Evolutionary conservation across 37 sponge, comb jelly and placozoan genomes (phyloP), one percentile per base, ranked within the genome.

Genomic region (Geodia barretti): DNA sequence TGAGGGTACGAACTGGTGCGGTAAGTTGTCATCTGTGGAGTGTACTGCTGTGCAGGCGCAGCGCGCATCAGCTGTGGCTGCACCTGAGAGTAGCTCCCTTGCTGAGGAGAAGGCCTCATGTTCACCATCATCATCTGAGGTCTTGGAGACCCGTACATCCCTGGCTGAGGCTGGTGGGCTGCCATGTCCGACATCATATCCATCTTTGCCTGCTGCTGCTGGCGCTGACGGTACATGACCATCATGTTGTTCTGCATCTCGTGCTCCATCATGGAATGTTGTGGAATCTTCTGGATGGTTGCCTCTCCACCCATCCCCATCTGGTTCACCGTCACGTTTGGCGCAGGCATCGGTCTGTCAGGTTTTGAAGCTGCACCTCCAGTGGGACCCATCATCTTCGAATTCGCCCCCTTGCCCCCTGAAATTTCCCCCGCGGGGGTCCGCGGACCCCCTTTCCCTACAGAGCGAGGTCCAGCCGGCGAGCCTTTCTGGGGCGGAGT

Each of bases 401-500:
- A 8, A 0, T 37, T 35, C 33, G 19, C 34, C 9, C 34, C 34
- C 39, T 62, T 60, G 2, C 74, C 75, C 34, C 19, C 32, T 1
- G 32, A 1, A n/a, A n/a, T 32, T 0, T 33, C 42, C 7, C 25
- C 42, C 4, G 29, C 70, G 2, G 83, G 83, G 20, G 83, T 83
- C 47, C 58, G 73, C 2, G 83, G 83, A 23, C 83, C 83, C 4
- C 83, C 83, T 32, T 83, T 83, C 25, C 83, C 83, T 23, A 74
- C 83, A 2, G 83, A 74, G 23, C 38, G 74, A 39, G 74, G 74
- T 26, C 81, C 81, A 9, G 60, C 54, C 19, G 64, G 77, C 38
- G 70, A 32, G 34, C 60, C 42, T 59, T 1, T 65, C 37, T 19
- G 30, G 40, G 47, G 42, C 23, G 34, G 80, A 69, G 54, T 47